Evolutionary conservation across 2,888 invertebrate genomes (phyloP).

Genomic region (Hofmannophila pseudospretella): DNA sequence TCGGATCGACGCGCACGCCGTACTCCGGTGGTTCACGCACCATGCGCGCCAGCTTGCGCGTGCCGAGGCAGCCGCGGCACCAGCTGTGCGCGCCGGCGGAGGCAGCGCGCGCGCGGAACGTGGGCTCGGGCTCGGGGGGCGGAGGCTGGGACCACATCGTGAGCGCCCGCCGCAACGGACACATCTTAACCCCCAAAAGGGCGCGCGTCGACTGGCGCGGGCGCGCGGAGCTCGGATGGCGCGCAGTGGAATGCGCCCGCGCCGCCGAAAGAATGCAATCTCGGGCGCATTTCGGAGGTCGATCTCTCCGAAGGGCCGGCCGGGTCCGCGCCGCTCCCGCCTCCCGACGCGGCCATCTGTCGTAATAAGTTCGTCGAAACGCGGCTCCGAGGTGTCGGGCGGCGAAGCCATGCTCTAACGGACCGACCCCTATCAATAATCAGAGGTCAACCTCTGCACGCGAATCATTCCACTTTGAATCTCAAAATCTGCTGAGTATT

Average conservation of each 20-base stretch:
- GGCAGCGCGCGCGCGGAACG: constrained; percentile 53
- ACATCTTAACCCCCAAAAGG: constrained; percentile 78
- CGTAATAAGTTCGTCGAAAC: constrained; percentile 76
- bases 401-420: constrained; percentile 47
- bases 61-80: constrained; percentile 49
- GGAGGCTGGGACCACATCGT: constrained; percentile 75
- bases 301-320: constrained; percentile 73
- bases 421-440: constrained; percentile 52
- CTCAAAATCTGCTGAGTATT: too few relatives aligned
- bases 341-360: constrained; percentile 71
- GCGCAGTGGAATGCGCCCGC: constrained; percentile 77
- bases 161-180: constrained; percentile 72
- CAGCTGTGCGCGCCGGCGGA: constrained; percentile 47
- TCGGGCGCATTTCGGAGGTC: constrained; percentile 78
- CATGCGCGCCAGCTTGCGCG: constrained; percentile 60
- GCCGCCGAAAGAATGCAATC: constrained; percentile 79
- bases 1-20: constrained; percentile 62
- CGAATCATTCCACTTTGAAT: constrained; percentile 62
- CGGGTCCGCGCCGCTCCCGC: constrained; percentile 68
- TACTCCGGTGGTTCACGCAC: constrained; percentile 62
- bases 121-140: constrained; percentile 52
- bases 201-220: constrained; percentile 74
- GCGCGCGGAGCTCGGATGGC: constrained; percentile 70
- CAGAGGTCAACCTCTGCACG: constrained; percentile 50
- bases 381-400: constrained; percentile 53